Conservation (phyloP, 2,113 vertebrate genomes). For the Rhineura floridana region DNA sequence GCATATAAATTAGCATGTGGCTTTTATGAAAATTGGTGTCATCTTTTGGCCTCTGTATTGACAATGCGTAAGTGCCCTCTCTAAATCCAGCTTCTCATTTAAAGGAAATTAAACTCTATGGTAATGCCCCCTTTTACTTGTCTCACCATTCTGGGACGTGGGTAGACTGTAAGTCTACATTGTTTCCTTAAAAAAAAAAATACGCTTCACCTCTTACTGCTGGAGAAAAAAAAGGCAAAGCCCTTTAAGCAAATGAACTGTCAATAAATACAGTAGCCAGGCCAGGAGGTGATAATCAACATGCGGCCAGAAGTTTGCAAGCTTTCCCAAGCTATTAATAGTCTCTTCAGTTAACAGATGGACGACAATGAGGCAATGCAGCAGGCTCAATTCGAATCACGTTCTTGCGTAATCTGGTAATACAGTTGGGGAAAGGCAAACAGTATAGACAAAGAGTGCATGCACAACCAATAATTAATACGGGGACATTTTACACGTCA, state of each 20-base stretch:
- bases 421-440: background rate
- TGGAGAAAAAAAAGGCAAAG: background rate
- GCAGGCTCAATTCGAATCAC: background rate
- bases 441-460: background rate
- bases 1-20: too few species aligned
- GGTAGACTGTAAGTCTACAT: background rate
- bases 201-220: background rate
- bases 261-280: background rate
- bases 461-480: background rate
- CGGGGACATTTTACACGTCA: too few species aligned
- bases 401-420: background rate
- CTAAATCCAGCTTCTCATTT: background rate
- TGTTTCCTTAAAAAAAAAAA: background rate
- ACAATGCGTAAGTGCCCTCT: too few species aligned
- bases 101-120: background rate
- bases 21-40: too few species aligned
- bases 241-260: background rate
- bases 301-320: background rate
- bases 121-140: background rate
- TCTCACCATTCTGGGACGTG: background rate
- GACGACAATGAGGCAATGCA: background rate
- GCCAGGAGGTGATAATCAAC: background rate
- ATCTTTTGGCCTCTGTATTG: too few species aligned
- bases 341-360: background rate
- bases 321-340: background rate